phyloP scores from a whole-genome alignment of 2,888 invertebrate species.

The Onchidella celtica region DNA sequence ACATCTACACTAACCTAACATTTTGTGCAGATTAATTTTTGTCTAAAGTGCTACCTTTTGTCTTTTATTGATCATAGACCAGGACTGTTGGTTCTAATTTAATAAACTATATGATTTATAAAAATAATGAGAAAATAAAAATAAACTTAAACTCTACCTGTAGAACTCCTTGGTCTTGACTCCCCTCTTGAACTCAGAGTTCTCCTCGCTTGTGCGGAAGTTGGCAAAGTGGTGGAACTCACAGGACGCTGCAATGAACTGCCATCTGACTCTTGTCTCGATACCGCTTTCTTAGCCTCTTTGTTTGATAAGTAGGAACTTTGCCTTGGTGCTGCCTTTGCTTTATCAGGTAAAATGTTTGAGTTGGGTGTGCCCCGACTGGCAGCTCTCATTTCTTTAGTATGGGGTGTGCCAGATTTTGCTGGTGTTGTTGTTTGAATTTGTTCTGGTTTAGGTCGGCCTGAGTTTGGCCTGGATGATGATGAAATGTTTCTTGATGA shows the following conservation, averaged over 20 bases:
- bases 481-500: neutral
- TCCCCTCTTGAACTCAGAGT: neutral
- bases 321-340: neutral
- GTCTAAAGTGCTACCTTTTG: too few species aligned
- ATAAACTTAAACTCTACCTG: too few species aligned
- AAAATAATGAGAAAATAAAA: too few species aligned
- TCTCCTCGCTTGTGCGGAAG: neutral
- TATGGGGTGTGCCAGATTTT: neutral
- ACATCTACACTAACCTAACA: too few species aligned
- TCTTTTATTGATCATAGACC: too few species aligned
- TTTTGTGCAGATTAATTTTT: too few species aligned
- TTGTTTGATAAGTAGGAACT: neutral
- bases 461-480: neutral
- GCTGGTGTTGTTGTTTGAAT: neutral
- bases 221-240: neutral
- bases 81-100: too few species aligned
- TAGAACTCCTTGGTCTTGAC: conserved; percentile 47
- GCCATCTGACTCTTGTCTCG: neutral
- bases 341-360: neutral
- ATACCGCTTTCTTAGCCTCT: neutral
- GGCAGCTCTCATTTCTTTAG: neutral
- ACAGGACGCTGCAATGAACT: neutral
- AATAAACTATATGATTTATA: too few species aligned
- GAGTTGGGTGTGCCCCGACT: neutral
- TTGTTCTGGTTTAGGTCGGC: neutral